Percentiles rank a stretch among this genome's conserved stretches.
phyloP scores from a whole-genome alignment of 2,888 invertebrate species.

The Drosophila subquinaria region DNA sequence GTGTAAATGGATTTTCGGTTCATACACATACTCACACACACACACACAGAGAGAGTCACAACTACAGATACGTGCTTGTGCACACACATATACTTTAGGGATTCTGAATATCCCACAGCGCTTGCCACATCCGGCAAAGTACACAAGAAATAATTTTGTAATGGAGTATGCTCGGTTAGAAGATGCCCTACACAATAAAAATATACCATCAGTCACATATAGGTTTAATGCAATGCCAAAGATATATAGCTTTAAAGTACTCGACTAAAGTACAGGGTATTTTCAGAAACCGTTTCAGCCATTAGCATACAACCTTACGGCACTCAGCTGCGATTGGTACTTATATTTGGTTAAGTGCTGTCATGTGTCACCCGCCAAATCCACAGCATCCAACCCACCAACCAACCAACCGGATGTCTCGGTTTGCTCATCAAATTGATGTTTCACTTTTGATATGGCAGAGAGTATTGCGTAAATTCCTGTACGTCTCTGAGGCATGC shows the following conservation, averaged over 20 bases:
- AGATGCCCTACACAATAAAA: slow-evolving; percentile 15
- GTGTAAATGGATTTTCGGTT: slow-evolving; percentile 74
- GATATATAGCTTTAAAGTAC: neutral
- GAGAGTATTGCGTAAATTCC: slow-evolving; percentile 25
- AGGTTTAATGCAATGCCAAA: neutral
- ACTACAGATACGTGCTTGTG: neutral
- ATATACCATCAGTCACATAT: neutral
- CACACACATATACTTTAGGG: slow-evolving; percentile 45
- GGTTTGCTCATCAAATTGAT: slow-evolving; percentile 55
- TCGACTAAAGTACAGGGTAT: no score
- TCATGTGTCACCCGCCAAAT: slow-evolving; percentile 59
- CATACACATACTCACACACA: slow-evolving; percentile 47
- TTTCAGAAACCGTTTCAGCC: neutral
- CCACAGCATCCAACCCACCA: neutral
- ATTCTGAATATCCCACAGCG: slow-evolving; percentile 44
- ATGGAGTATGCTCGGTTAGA: neutral
- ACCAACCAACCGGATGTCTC: slow-evolving; percentile 26
- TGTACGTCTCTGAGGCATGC: slow-evolving; percentile 31
- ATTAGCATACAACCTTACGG: neutral
- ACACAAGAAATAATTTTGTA: slow-evolving; percentile 1
- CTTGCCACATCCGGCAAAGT: slow-evolving; percentile 43
- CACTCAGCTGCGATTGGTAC: slow-evolving; percentile 20
- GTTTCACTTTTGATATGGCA: slow-evolving; percentile 43
- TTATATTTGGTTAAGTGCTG: slow-evolving; percentile 62
- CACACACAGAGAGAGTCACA: neutral